Conservation (phyloP, 1,140 invertebrate genomes). For the Rhagoletis pomonella region DNA sequence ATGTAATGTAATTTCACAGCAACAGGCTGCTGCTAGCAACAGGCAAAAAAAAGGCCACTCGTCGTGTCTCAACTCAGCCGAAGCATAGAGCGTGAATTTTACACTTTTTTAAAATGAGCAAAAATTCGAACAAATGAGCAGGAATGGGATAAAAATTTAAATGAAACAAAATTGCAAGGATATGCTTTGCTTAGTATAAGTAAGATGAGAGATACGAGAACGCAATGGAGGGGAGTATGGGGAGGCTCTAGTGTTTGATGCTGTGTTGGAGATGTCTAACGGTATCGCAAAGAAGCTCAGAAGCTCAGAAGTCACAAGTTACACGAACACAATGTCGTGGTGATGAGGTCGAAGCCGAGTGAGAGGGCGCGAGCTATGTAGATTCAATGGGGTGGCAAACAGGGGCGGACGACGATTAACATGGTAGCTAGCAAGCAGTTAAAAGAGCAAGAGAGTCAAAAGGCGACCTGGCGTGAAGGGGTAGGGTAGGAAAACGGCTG, state of each 20-base stretch:
- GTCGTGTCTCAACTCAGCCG: background rate
- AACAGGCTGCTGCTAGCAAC: conserved; percentile 46
- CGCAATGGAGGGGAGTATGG: background rate
- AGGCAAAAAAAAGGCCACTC: conserved; percentile 20
- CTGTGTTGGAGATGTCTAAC: conserved; percentile 7
- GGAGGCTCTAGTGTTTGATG: background rate
- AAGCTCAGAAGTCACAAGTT: conserved; percentile 47
- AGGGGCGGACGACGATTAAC: background rate
- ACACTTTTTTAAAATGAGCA: conserved; percentile 31
- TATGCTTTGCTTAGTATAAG: conserved; percentile 1
- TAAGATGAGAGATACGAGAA: background rate
- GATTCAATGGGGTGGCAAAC: background rate
- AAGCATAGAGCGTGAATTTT: conserved; percentile 18
- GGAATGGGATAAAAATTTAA: conserved; percentile 10
- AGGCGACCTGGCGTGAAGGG: background rate
- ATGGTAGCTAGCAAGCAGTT: background rate
- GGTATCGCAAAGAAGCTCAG: conserved; percentile 25
- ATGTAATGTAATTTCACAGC: background rate
- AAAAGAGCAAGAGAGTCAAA: background rate
- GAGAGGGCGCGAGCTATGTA: background rate
- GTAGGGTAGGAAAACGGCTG: background rate
- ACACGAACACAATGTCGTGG: background rate
- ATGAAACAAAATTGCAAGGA: background rate
- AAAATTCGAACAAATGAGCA: background rate
- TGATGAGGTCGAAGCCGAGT: background rate